Conservation (phyloP, 23 tunicate species). For the Botrylloides violaceus region DNA sequence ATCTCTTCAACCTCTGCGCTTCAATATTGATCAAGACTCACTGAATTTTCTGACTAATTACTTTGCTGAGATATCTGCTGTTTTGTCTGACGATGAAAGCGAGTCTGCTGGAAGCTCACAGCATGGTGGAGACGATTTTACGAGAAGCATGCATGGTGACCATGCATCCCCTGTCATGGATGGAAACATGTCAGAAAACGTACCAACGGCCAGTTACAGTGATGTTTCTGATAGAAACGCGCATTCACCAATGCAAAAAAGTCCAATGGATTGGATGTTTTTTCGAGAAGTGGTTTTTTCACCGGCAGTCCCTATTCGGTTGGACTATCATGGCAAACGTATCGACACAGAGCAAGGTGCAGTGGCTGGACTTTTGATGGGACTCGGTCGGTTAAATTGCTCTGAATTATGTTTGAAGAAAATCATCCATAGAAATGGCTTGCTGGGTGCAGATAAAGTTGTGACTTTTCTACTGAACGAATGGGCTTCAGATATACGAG, state of each 20-base stretch:
- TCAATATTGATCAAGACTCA: conserved; percentile 90
- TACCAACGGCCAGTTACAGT: background rate
- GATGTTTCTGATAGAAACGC: background rate
- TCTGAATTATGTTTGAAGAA: conserved; percentile 61
- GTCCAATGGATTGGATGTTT: conserved; percentile 16
- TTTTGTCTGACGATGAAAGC: conserved; percentile 15
- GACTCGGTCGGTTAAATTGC: conserved; percentile 79
- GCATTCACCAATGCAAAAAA: no score
- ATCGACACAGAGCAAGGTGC: conserved; percentile 80
- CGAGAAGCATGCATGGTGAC: background rate
- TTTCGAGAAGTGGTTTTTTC: conserved; percentile 78
- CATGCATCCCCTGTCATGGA: background rate
- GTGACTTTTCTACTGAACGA: conserved; percentile 51
- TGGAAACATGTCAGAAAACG: background rate
- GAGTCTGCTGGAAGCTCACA: conserved; percentile 5
- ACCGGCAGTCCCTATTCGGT: conserved; percentile 78
- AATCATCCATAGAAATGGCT: conserved; percentile 53
- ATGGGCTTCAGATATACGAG: conserved; percentile 83
- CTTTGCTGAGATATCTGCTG: conserved; percentile 20
- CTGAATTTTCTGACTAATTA: conserved; percentile 50
- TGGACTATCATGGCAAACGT: conserved; percentile 91
- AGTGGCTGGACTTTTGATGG: conserved; percentile 76
- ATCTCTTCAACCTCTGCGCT: conserved; percentile 74
- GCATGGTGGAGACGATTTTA: background rate
- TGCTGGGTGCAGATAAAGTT: conserved; percentile 67